Evolutionary conservation across 2,888 invertebrate species (phyloP), one percentile per base, ranked within the genome.

Genomic region (Limnephilus auricula): DNA sequence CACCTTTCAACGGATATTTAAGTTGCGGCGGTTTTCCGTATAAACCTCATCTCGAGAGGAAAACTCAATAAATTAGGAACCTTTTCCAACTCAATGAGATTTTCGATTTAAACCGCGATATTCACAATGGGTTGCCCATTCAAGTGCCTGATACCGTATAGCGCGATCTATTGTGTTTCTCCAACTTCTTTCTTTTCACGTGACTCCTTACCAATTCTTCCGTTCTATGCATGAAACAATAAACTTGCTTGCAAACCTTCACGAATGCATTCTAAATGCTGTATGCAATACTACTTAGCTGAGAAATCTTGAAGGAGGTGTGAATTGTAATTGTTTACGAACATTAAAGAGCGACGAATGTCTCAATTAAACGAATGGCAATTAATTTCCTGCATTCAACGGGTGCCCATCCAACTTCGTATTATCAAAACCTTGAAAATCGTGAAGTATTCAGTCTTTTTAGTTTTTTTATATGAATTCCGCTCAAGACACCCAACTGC

Each of bases 41-140:
- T 65, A 9, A 65, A 25, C 25, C 25, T 65, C 65, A 3, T 9
- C 65, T 65, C 31, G 18, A 80, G 30, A 32, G 80, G 80, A 80
- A 80, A 80, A 80, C 80, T 32, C 80, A 31, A 80, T 80, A 80
- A 80, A 80, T 80, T 80, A 80, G 31, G 31, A 80, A 80, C 31
- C 80, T 80, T 32, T 80, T 80, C 13, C 32, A 80, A 80, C 32
- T 32, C 80, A 80, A 80, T 31, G 30, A 80, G 80, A 32, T 80
- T 32, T 80, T 80, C 13, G 32, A 32, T 80, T 80, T 80, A 80
- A 80, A 31, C 80, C 80, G 32, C 13, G 31, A 32, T 80, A 80
- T 80, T 80, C 80, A 80, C 80, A 32, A 18, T 80, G 15, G 80
- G 18, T 80, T 80, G 80, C 80, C 80, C 80, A 80, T 31, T 80